Conservation (phyloP, 2,113 vertebrate genomes). For the Mesoclemmys tuberculata region DNA sequence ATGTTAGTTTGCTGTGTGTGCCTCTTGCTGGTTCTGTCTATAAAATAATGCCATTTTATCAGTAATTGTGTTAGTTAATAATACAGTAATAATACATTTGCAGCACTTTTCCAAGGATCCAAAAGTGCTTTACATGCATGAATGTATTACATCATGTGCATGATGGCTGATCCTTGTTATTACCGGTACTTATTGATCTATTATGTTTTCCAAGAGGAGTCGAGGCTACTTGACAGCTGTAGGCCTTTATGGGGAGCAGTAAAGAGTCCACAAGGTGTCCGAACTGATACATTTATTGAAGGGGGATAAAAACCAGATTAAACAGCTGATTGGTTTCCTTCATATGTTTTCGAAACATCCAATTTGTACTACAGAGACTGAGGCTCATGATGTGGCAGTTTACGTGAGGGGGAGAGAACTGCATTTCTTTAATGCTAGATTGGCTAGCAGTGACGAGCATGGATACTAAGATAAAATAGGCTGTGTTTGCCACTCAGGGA, state of each 20-base stretch:
- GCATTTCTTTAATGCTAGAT: neutral
- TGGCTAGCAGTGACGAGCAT: neutral
- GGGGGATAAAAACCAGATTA: neutral
- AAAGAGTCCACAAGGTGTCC: accelerated
- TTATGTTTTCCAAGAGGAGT: neutral
- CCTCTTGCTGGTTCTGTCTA: constrained; percentile 46
- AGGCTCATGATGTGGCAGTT: neutral
- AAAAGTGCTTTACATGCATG: neutral
- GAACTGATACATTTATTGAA: neutral
- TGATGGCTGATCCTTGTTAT: neutral
- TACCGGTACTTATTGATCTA: constrained; percentile 13
- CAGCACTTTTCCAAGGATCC: neutral
- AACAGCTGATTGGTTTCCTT: neutral
- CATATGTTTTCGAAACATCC: neutral
- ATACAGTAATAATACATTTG: neutral
- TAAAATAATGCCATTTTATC: constrained; percentile 36
- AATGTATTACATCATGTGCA: neutral
- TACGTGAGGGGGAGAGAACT: neutral
- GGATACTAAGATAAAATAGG: neutral
- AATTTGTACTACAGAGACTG: neutral
- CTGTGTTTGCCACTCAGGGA: neutral
- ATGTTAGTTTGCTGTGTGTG: neutral
- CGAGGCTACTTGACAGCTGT: neutral
- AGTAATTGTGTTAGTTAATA: constrained; percentile 19
- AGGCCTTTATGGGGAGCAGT: neutral